Percentiles rank a stretch among this genome's conserved stretches.
These are phyloP conservation scores for Cylloceria caligata DNA, from an alignment of 2,888 invertebrate genomes.

Conservation along the genomic window DNA sequence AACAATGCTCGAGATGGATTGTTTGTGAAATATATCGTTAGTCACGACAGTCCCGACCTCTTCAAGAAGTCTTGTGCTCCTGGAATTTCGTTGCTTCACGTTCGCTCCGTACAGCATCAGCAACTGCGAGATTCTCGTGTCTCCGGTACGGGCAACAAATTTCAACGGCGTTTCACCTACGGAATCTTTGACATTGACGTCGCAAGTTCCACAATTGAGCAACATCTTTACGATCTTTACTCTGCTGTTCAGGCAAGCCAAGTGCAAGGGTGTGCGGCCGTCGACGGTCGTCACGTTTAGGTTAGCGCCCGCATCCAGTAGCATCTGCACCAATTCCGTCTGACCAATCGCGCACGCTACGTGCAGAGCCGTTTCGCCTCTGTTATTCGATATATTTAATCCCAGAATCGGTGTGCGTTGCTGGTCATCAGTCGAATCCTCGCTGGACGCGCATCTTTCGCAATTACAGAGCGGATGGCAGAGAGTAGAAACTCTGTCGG, in stretches of 20 bases:
- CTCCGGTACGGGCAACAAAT: constrained; percentile 87
- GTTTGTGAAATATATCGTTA: constrained; percentile 68
- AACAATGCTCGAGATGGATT: constrained; percentile 67
- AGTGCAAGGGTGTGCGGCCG: constrained; percentile 88
- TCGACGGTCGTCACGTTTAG: constrained; percentile 87
- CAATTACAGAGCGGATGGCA: constrained; percentile 92
- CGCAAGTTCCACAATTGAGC: constrained; percentile 86
- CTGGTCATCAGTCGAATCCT: constrained; percentile 76
- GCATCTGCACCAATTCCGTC: constrained; percentile 86
- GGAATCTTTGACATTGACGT: constrained; percentile 85
- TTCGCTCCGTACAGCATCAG: constrained; percentile 88
- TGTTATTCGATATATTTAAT: constrained; percentile 88
- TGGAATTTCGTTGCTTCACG: constrained; percentile 86
- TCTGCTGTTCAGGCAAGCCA: constrained; percentile 87
- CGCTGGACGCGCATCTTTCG: constrained; percentile 85
- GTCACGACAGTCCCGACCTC: constrained; percentile 85
- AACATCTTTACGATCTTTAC: constrained; percentile 85
- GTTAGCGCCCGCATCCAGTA: constrained; percentile 88
- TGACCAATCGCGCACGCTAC: constrained; percentile 88
- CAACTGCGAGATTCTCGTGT: constrained; percentile 87
- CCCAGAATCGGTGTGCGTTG: constrained; percentile 78
- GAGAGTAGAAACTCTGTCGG: constrained; percentile 56
- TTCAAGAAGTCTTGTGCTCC: constrained; percentile 87
- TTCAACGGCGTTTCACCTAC: constrained; percentile 87
- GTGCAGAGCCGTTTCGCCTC: constrained; percentile 89